Evolutionary conservation across 30 jellyfish, hydroid and myxozoan genomes (phyloP).

Genomic region (Calvadosia cruxmelitensis): DNA sequence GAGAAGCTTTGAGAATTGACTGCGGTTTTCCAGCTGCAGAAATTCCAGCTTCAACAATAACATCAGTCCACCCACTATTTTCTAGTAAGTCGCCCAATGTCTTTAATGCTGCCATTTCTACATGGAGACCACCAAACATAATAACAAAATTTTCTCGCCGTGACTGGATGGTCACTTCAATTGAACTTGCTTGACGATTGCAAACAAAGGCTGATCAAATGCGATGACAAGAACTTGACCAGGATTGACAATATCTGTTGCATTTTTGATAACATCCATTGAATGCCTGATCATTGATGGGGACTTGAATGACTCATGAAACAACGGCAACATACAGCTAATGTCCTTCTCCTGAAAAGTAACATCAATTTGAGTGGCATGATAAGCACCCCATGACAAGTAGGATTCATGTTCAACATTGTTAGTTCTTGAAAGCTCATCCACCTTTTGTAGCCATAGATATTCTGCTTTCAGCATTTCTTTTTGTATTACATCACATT

Average conservation of each 20-base stretch:
- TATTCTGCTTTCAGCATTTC: too few species aligned
- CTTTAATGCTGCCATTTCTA: conserved; percentile 35
- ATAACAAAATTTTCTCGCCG: conserved; percentile 35
- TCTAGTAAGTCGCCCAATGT: conserved; percentile 7
- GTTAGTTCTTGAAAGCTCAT: too few species aligned
- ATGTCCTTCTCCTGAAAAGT: conserved; percentile 1
- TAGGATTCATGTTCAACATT: too few species aligned
- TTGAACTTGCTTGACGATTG: conserved; percentile 28
- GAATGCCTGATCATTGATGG: conserved; percentile 35
- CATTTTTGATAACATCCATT: conserved; percentile 21
- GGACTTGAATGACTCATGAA: conserved; percentile 22
- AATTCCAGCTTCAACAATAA: conserved; percentile 15
- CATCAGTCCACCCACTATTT: conserved; percentile 30
- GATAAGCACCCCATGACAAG: conserved; percentile 30
- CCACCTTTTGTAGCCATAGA: too few species aligned
- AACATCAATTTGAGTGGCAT: conserved; percentile 9
- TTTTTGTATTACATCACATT: too few species aligned
- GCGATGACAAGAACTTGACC: conserved; percentile 38
- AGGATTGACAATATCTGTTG: conserved; percentile 18
- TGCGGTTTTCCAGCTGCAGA: conserved; percentile 28
- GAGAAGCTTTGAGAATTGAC: conserved; percentile 31
- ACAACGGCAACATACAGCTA: conserved; percentile 20
- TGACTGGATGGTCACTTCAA: conserved; percentile 23
- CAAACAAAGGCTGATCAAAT: conserved; percentile 42
- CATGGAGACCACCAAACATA: conserved; percentile 28